These are phyloP conservation scores for Drosophila nigricruria DNA, from an alignment of 2,888 invertebrate species.

Conservation along the genomic window DNA sequence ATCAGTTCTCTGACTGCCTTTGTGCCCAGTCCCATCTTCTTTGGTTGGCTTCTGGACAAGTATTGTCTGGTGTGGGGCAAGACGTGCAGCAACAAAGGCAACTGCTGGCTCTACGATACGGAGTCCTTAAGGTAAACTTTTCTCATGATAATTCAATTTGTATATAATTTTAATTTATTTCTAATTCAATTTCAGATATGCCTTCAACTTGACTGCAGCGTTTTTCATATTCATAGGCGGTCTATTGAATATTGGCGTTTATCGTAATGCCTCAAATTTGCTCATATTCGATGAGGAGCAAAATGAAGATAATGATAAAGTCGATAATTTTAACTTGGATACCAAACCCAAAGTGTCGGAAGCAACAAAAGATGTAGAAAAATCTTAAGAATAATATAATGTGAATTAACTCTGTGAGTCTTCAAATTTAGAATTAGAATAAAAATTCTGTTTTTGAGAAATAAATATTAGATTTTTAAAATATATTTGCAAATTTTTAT, in stretches of 20 bases:
- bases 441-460: too few species aligned
- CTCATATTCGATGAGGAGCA: constrained; percentile 88
- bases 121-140: constrained; percentile 85
- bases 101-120: constrained; percentile 91
- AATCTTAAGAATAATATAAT: background rate
- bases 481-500: too few species aligned
- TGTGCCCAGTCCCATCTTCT: constrained; percentile 90
- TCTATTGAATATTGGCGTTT: constrained; percentile 88
- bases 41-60: constrained; percentile 88
- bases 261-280: constrained; percentile 88
- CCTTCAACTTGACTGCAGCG: constrained; percentile 88
- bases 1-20: constrained; percentile 89
- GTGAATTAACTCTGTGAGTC: constrained; percentile 15
- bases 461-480: background rate
- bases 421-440: too few species aligned
- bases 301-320: background rate
- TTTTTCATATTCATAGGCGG: constrained; percentile 88
- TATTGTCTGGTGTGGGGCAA: constrained; percentile 91
- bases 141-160: background rate
- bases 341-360: constrained; percentile 13
- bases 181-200: constrained; percentile 82
- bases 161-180: background rate
- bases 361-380: background rate
- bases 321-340: background rate
- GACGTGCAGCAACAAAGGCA: constrained; percentile 89